phyloP scores from a whole-genome alignment of 1,140 invertebrate species.

The Coboldia fuscipes region DNA sequence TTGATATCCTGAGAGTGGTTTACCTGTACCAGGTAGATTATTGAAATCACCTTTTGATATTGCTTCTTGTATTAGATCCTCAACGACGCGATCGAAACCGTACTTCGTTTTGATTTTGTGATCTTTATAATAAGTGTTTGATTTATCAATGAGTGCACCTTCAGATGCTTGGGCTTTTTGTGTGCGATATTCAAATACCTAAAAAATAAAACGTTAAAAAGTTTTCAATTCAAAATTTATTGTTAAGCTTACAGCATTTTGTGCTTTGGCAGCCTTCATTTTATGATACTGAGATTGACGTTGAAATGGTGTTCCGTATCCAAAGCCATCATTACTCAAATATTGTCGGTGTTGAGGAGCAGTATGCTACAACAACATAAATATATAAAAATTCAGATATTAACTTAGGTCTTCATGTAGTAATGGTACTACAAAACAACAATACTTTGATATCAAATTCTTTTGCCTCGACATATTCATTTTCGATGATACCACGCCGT shows the following conservation, averaged over 20 bases:
- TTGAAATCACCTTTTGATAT: conserved; percentile 76
- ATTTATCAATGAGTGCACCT: conserved; percentile 41
- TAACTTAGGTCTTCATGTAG: conserved; percentile 1
- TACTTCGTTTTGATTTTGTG: conserved; percentile 63
- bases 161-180: conserved; percentile 42
- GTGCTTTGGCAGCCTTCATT: conserved; percentile 43
- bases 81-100: conserved; percentile 67
- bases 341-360: conserved; percentile 77
- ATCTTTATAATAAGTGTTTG: conserved; percentile 27
- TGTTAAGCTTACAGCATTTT: conserved; percentile 26
- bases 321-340: conserved; percentile 54
- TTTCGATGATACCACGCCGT: conserved; percentile 20
- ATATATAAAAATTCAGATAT: conserved; percentile 5
- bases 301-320: conserved; percentile 51
- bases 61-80: conserved; percentile 76
- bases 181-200: conserved; percentile 47
- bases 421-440: no score
- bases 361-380: conserved; percentile 36
- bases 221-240: neutral
- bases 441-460: conserved; percentile 26
- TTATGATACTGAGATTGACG: conserved; percentile 51
- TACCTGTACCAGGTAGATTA: conserved; percentile 57
- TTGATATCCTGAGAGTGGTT: conserved; percentile 43
- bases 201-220: neutral
- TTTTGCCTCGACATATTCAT: conserved; percentile 22